Base-by-base conservation (phyloP, 2,113 vertebrate genomes). In the Herpailurus yagouaroundi region DNA sequence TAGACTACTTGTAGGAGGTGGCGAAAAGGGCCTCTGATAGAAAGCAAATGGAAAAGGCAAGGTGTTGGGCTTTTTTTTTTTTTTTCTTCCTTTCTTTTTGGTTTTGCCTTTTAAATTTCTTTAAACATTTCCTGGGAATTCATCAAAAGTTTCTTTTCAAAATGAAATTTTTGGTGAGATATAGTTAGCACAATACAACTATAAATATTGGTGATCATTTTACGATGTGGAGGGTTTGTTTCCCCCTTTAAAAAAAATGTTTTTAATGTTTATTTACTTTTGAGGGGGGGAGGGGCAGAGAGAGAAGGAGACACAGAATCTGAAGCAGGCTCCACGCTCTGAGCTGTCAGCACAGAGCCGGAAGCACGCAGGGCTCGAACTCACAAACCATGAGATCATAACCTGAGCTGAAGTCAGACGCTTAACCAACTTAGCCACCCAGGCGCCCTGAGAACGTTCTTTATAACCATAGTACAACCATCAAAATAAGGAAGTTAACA, bases 31-130 rank as follows among this genome's bases (percentile, higher is more conserved):
- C 48, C 77, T 86, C 73, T 91, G 73, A 87, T 80, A 80, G 89
- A 96, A 97, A 86, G 81, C 85, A 87, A 97, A 94, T 97, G 95
- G 93, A 38, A 89, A 69, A 96, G 79, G 23, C 73, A 50, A 96
- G 57, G 64, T 89, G 64, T 85, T 92, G 64, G 52, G 7, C 25
- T 18, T 55, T 48, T 68, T 29, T 41, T 10, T 29, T 31, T n/a
- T 92, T 86, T n/a, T 45, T 0, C 45, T 45, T 45, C 8, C 45
- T 45, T 45, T 45, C 45, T 45, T 45, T 45, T 9, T 45, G 45
- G 45, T 45, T 76, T 64, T 55, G 21, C 33, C 31, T 77, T 88
- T 69, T 33, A 66, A 69, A 41, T 89, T 85, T 81, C n/a, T 96
- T 96, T 82, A 57, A 85, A 41, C 45, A 52, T 96, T 94, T 64